Base-by-base conservation (phyloP, 2,888 invertebrate species). In the Acleris literana region DNA sequence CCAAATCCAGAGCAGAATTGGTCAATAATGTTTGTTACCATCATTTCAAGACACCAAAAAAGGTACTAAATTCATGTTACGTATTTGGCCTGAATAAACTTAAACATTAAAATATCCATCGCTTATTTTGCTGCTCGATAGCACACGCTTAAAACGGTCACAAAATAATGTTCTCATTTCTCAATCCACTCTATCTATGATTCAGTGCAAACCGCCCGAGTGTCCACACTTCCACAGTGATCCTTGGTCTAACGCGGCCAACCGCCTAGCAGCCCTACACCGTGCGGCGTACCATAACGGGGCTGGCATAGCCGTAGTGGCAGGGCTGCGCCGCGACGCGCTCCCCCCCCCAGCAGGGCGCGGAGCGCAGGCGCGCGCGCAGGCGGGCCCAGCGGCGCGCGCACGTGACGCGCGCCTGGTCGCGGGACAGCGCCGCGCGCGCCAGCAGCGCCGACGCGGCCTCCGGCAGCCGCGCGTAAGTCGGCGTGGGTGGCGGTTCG, bases 221-320 rank as follows among this genome's bases (percentile, higher is more conserved):
- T 44, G n/a, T n/a, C 29, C 29, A 16, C n/a, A 44, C n/a, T 16
- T 5, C 29, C 29, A 16, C n/a, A 44, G 44, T 16, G 33, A 33
- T 33, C 33, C 11, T 13, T 13, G 11, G 44, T 6, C 5, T 18
- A 39, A n/a, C 55, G 20, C 16, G 13, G 20, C 43, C 22, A 51
- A 39, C 51, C 60, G 60, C 59, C 59, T 56, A 56, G 53, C 56
- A 72, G 51, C 29, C 78, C 78, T 75, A 78, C 78, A 77, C 78
- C 80, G 79, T 76, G 78, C 70, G 73, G 74, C 87, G 82, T 91
- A 92, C 90, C 91, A 84, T 84, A 73, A 33, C 33, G 33, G 89
- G 85, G 81, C 87, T 85, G 81, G 83, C 84, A 81, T 89, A 90
- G 79, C 84, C 82, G 72, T 85, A 1, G 29, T 3, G 29, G 29